phyloP scores from a whole-genome alignment of 2,113 vertebrate species.

The Ictidomys tridecemlineatus region DNA sequence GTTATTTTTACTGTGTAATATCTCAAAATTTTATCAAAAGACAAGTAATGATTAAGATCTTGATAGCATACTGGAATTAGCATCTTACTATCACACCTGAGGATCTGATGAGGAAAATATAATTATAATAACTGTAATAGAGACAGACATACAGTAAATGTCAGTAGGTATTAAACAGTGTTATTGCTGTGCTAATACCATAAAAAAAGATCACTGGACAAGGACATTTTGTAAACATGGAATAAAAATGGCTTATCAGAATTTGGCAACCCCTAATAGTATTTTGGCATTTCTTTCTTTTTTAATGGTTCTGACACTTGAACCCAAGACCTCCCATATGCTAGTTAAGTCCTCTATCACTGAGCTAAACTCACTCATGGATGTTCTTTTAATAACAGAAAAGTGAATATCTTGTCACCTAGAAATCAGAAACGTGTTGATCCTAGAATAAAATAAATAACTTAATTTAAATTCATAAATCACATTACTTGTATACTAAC shows the following conservation, averaged over 20 bases:
- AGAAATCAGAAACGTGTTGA: neutral
- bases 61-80: neutral
- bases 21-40: neutral
- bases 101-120: neutral
- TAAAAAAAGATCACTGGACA: neutral
- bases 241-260: neutral
- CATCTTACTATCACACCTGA: neutral
- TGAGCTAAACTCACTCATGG: neutral
- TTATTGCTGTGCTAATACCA: neutral
- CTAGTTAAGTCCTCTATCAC: neutral
- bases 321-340: neutral
- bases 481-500: neutral
- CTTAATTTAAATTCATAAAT: conserved; percentile 7
- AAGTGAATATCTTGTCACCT: neutral
- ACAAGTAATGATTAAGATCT: neutral
- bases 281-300: neutral
- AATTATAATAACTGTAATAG: neutral
- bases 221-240: neutral
- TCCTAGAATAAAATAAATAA: conserved; percentile 12
- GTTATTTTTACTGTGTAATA: neutral
- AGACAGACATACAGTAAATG: neutral
- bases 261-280: neutral
- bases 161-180: neutral
- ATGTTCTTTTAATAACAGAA: conserved; percentile 27
- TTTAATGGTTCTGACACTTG: neutral